Percentiles rank a stretch among this genome's conserved stretches.
Conservation (phyloP, 2,888 invertebrate genomes). For the Perithous albicinctus region DNA sequence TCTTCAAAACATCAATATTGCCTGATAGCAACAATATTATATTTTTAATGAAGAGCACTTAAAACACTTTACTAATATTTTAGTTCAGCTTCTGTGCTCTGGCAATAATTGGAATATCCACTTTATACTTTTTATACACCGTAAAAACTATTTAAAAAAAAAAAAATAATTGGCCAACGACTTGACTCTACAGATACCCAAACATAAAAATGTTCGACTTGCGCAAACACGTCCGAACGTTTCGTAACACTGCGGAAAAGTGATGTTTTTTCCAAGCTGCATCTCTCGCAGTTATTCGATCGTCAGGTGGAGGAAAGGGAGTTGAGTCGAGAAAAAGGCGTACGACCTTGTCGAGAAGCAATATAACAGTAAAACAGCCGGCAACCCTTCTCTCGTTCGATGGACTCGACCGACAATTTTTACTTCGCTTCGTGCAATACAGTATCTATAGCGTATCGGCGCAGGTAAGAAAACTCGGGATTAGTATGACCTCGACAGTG, state of each 20-base stretch:
- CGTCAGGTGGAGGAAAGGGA: conserved; percentile 56
- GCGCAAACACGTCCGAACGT: conserved; percentile 37
- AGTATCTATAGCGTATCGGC: conserved; percentile 40
- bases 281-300: conserved; percentile 10
- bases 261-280: conserved; percentile 22
- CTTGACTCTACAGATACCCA: not conserved
- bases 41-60: not conserved
- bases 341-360: conserved; percentile 56
- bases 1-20: no score
- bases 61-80: not conserved
- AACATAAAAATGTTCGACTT: not conserved
- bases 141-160: not conserved
- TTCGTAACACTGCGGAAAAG: conserved; percentile 50
- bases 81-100: not conserved
- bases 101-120: not conserved
- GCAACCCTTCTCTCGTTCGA: conserved; percentile 58
- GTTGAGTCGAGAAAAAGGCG: conserved; percentile 42
- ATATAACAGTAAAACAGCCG: conserved; percentile 60
- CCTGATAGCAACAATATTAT: not conserved
- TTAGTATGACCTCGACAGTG: conserved; percentile 60
- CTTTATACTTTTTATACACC: not conserved
- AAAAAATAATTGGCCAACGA: not conserved
- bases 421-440: conserved; percentile 35
- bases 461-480: conserved; percentile 63
- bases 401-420: conserved; percentile 47